Evolutionary conservation across 2,113 vertebrate species (phyloP).

Genomic region (Xenus cinereus): DNA sequence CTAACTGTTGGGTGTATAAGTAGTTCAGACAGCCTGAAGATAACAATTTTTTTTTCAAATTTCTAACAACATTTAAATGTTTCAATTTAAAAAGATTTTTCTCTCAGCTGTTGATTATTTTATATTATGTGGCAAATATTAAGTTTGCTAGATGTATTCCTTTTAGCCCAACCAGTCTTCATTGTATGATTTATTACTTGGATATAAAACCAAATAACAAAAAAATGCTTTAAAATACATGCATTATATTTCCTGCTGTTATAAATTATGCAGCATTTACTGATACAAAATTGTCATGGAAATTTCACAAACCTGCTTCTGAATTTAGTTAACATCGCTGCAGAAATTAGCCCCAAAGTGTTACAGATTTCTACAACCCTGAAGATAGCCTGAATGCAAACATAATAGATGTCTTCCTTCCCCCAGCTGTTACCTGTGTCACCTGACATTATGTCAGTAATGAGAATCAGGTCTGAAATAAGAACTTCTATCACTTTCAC

Average conservation of each 20-base stretch:
- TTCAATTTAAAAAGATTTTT: background rate
- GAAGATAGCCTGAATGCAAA: constrained; percentile 38
- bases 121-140: background rate
- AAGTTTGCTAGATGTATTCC: background rate
- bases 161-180: background rate
- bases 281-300: constrained; percentile 10
- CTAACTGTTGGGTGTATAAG: background rate
- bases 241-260: constrained; percentile 14
- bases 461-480: constrained; percentile 20
- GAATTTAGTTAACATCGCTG: constrained; percentile 7
- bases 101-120: background rate
- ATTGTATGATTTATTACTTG: background rate
- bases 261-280: constrained; percentile 25
- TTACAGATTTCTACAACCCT: background rate
- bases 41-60: background rate
- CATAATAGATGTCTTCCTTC: constrained; percentile 28
- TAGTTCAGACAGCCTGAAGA: background rate
- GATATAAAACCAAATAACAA: constrained; percentile 5
- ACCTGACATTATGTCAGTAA: constrained; percentile 42
- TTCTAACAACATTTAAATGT: background rate
- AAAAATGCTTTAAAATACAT: constrained; percentile 5
- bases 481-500: background rate
- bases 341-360: constrained; percentile 40
- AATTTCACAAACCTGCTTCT: constrained; percentile 24
- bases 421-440: constrained; percentile 44